Conservation (phyloP, 2,797 vertebrate genomes). For the Enteromius mattozi region DNA sequence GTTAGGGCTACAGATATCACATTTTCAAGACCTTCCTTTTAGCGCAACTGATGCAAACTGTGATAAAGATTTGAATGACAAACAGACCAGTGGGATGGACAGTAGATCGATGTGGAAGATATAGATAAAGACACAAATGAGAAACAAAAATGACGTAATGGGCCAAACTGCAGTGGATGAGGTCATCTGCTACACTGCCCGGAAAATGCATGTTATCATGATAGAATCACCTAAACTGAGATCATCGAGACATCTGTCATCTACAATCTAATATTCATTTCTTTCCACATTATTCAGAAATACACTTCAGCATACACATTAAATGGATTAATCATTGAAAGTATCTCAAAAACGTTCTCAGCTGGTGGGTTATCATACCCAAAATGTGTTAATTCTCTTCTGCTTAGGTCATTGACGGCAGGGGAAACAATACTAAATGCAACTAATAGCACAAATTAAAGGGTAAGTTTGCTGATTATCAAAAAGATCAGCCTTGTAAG, state of each 20-base stretch:
- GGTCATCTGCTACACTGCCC: conserved; percentile 29
- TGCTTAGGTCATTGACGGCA: background rate
- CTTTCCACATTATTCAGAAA: background rate
- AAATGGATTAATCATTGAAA: background rate
- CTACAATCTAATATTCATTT: background rate
- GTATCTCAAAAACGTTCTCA: background rate
- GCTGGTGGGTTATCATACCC: background rate
- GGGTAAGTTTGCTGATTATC: background rate
- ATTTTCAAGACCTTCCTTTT: background rate
- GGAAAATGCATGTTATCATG: conserved; percentile 37
- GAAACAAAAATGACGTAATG: conserved; percentile 19
- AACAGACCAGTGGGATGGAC: background rate
- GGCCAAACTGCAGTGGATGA: conserved; percentile 34
- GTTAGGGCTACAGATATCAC: background rate
- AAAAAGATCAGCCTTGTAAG: background rate
- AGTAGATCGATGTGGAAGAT: background rate
- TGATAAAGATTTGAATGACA: conserved; percentile 13
- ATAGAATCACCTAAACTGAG: conserved; percentile 43
- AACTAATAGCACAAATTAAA: background rate
- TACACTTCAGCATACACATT: background rate
- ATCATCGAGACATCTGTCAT: conserved; percentile 32
- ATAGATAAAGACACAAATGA: conserved; percentile 17
- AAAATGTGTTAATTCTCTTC: background rate
- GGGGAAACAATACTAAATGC: background rate
- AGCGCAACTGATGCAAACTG: background rate